Base-by-base conservation (phyloP, 2,113 vertebrate species). In the Nanorana parkeri region DNA sequence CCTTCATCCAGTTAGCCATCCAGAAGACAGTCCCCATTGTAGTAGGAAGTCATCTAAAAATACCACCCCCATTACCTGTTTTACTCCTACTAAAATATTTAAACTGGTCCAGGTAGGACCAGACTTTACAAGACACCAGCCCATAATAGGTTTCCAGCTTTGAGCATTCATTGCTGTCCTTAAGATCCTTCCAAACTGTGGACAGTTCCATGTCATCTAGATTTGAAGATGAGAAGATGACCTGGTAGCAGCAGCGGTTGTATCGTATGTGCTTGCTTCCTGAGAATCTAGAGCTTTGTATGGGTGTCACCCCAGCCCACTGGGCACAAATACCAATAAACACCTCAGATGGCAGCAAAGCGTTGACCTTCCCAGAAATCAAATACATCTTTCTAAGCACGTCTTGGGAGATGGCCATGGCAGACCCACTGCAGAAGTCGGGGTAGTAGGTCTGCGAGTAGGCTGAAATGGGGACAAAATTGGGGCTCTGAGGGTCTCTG, bases 241-340 rank as follows among this genome's bases (percentile, higher is more conserved):
- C 95, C 78, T 89, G 91, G 66, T 96, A 98, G 89, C 97, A 99
- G 91, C 97, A 98, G 58, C 90, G 88, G 17, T 97, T 96, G 86
- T 97, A 98, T 58, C 88, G 92, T 83, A 98, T 88, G 69, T 95
- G 96, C 21, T 85, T 94, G 0, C 89, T 88, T 60, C 96, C 97
- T 0, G 96, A 94, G 71, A 99, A 98, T 0, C 95, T 91, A 79
- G 95, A 93, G 80, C 94, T 98, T 85, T 98, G 97, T 1, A 88
- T 91, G 61, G 96, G 95, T 8, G 84, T 79, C 66, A 98, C 86
- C 0, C 96, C 96, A 7, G 95, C 90, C 29, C 84, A 92, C 1
- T 91, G 91, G 10, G 95, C 94, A 82, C 96, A 97, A 61, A 97
- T 86, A 0, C 97, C 97, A 5, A 98, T 84, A 10, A 96, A 96